phyloP scores from a whole-genome alignment of 1,140 invertebrate species.

The Venturia canescens region DNA sequence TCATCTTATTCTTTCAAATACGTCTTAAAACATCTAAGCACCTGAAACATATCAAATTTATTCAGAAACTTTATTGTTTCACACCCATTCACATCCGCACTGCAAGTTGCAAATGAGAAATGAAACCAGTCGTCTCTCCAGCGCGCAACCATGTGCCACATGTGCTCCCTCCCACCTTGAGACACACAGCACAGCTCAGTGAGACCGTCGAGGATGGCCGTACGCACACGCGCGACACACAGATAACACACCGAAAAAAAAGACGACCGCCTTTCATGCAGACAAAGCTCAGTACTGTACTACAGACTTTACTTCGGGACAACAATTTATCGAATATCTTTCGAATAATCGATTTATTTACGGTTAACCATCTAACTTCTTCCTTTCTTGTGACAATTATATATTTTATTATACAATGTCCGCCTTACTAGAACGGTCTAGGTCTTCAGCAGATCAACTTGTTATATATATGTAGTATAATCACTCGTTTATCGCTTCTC shows the following conservation, averaged over 20 bases:
- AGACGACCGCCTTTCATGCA: conserved; percentile 16
- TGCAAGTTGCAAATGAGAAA: conserved; percentile 39
- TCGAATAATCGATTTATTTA: no score
- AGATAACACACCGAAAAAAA: not conserved
- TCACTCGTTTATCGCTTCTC: no score
- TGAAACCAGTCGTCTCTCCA: conserved; percentile 30
- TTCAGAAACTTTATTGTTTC: conserved; percentile 32
- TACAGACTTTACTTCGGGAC: conserved; percentile 38
- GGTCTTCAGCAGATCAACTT: no score
- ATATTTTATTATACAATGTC: no score
- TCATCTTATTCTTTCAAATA: no score
- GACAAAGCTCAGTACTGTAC: conserved; percentile 41
- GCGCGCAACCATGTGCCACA: conserved; percentile 17
- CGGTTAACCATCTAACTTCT: no score
- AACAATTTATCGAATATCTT: conserved; percentile 28
- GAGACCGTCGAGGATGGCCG: conserved; percentile 37
- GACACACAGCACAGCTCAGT: conserved; percentile 28
- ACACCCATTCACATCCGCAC: conserved; percentile 23
- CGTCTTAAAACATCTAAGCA: no score
- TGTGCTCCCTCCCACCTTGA: conserved; percentile 34
- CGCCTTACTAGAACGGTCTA: no score
- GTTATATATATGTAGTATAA: no score
- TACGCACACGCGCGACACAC: conserved; percentile 41
- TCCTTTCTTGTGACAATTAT: no score
- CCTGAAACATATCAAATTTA: no score